phyloP scores from a whole-genome alignment of 2,797 vertebrate genomes.

The Austrolebias charrua region DNA sequence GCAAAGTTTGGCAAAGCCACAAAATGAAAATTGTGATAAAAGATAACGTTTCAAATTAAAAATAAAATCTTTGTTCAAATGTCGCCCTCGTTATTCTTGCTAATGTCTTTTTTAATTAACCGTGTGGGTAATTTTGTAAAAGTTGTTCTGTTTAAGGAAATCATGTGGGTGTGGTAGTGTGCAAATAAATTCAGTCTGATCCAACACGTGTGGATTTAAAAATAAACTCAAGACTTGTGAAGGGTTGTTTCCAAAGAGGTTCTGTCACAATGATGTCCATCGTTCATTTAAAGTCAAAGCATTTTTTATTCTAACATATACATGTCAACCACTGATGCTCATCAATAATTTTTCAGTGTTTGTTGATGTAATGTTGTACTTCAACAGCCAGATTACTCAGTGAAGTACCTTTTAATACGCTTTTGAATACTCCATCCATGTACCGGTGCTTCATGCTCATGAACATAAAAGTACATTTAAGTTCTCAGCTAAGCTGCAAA shows the following conservation, averaged over 20 bases:
- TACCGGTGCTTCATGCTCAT: slow-evolving; percentile 4
- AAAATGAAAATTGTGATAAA: background rate
- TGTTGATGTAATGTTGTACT: background rate
- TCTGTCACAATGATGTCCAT: background rate
- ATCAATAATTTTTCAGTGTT: slow-evolving; percentile 9
- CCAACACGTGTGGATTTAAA: too few species aligned
- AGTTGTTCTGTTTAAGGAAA: background rate
- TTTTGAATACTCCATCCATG: slow-evolving; percentile 18
- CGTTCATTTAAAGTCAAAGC: background rate
- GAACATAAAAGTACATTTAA: background rate
- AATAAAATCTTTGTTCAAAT: background rate
- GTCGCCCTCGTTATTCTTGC: background rate
- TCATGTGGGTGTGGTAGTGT: too few species aligned
- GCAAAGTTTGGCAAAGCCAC: background rate
- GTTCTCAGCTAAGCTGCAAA: background rate
- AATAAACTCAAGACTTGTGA: background rate
- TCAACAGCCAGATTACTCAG: slow-evolving; percentile 5
- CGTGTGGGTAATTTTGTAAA: background rate
- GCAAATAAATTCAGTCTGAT: too few species aligned
- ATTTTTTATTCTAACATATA: background rate
- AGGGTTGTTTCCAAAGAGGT: background rate
- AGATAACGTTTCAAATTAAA: background rate
- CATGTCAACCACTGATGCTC: slow-evolving; percentile 11
- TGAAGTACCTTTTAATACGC: slow-evolving; percentile 7
- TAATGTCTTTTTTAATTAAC: too few species aligned